Evolutionary conservation across 2,888 invertebrate genomes (phyloP).

Genomic region (Orthonevra nobilis): DNA sequence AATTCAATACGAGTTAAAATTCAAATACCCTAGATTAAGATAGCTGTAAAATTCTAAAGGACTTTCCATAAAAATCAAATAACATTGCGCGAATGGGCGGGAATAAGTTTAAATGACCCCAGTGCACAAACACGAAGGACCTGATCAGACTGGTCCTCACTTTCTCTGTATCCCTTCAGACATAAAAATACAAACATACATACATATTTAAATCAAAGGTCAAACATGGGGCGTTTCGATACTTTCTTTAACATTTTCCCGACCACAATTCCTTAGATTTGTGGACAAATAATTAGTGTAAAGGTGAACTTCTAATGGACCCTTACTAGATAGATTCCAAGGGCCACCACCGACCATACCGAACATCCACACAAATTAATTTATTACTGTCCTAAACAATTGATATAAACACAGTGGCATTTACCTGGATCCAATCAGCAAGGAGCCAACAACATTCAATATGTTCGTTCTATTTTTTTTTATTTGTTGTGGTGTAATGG

Average conservation of each 20-base stretch:
- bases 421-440: slow-evolving; percentile 15
- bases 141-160: slow-evolving; percentile 40
- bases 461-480: neutral
- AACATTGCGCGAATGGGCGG: too few relatives aligned
- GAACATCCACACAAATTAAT: slow-evolving; percentile 28
- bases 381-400: slow-evolving; percentile 25
- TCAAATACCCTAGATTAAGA: too few relatives aligned
- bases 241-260: neutral
- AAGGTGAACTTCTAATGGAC: slow-evolving; percentile 29
- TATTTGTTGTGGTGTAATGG: slow-evolving; percentile 1
- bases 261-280: slow-evolving; percentile 37
- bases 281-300: slow-evolving; percentile 48
- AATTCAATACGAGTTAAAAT: too few relatives aligned
- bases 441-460: neutral
- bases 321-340: slow-evolving; percentile 33
- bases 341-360: neutral
- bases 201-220: too few relatives aligned
- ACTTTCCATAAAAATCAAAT: slow-evolving; percentile 29
- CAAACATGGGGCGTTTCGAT: slow-evolving; percentile 1
- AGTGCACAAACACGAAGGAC: too few relatives aligned
- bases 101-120: too few relatives aligned
- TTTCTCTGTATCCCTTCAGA: slow-evolving; percentile 16
- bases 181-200: neutral
- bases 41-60: too few relatives aligned
- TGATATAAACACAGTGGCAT: slow-evolving; percentile 22